phyloP scores from a whole-genome alignment of 2,113 vertebrate species.

The Panthera leo region DNA sequence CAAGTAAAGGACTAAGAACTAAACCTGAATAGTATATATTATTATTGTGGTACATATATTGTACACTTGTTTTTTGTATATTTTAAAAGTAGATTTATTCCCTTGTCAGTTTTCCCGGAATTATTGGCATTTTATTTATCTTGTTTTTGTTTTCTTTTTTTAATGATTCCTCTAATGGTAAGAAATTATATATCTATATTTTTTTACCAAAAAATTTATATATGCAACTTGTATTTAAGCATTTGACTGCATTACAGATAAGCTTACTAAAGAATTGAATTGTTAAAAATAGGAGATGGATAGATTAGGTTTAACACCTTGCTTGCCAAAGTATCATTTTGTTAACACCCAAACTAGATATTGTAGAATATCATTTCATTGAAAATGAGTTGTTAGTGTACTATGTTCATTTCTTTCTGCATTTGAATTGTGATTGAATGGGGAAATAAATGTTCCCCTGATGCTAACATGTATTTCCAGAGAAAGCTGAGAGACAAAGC shows the following conservation, averaged over 20 bases:
- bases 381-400: not conserved
- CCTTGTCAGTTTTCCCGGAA: not conserved
- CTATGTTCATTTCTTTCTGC: not conserved
- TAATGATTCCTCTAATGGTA: not conserved
- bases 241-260: not conserved
- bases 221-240: not conserved
- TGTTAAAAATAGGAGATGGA: not conserved
- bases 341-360: not conserved
- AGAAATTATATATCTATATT: not conserved
- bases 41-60: not conserved
- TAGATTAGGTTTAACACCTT: not conserved
- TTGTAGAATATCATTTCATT: not conserved
- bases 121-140: not conserved
- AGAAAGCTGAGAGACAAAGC: not conserved
- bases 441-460: not conserved
- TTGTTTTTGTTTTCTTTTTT: not conserved
- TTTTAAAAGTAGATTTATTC: constrained; percentile 16
- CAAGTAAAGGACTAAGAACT: not conserved
- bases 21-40: not conserved
- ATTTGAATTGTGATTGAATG: constrained; percentile 1
- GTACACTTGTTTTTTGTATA: not conserved
- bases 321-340: constrained; percentile 22
- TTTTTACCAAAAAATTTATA: not conserved
- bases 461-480: not conserved
- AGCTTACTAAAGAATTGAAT: not conserved